Base-by-base conservation (phyloP, 2,797 vertebrate species). In the Hydrolagus colliei region DNA sequence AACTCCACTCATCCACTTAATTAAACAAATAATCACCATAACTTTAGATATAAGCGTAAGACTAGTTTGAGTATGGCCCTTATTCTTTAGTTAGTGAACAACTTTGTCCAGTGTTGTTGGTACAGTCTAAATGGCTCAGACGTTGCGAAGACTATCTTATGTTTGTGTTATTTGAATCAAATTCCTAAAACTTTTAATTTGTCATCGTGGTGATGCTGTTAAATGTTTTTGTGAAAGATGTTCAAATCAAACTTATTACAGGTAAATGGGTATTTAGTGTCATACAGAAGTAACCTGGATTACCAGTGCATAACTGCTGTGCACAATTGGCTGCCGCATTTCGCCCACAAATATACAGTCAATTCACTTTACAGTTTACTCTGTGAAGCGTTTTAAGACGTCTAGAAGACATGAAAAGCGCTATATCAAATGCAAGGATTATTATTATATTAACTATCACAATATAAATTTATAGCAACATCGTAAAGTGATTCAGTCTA, bases 81-180 rank as follows among this genome's bases (percentile, higher is more conserved):
- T 77, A 41, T 76, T 77, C 52, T n/a, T 77, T 77, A n/a, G 75
- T 10, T 59, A 59, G 75, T 9, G n/a, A 77, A n/a, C 52, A 77
- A 3, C n/a, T 41, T 20, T 77, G 16, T 77, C 18, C 35, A 77
- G 61, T 77, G 18, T 77, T 61, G 35, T 20, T 20, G 75, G 59
- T 61, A 77, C 52, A 11, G n/a, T 61, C 18, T 77, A 52, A 77
- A 77, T 59, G 18, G 61, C 52, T 61, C 75, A 77, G 61, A 77
- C 35, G 59, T 77, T 77, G 41, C 11, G 75, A 20, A 61, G 18
- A n/a, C 41, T 59, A 61, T 77, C 61, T 77, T 52, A 52, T 77
- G 59, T 77, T 52, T 35, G 16, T 77, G 75, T 20, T 61, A 61
- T 20, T 20, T 59, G n/a, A 18, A 77, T 77, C 75, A 77, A 77